A percentile compares a stretch with the other conserved stretches of the same genome.
These are phyloP conservation scores for Magallana angulata DNA, from an alignment of 1,140 invertebrate genomes.

Conservation along the genomic window DNA sequence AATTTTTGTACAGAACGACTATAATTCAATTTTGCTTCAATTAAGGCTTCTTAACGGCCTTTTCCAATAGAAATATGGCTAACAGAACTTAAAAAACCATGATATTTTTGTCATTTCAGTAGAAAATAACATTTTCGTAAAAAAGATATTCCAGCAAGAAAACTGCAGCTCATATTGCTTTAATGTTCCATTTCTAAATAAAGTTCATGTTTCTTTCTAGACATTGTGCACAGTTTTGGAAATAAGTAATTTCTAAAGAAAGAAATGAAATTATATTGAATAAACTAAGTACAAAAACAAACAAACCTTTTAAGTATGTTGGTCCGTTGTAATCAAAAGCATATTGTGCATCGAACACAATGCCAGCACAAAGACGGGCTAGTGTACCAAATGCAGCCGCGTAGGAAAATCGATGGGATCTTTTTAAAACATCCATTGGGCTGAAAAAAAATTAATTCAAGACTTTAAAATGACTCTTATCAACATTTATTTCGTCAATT, in stretches of 20 bases:
- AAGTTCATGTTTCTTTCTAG: background rate
- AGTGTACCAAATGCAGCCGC: constrained; percentile 52
- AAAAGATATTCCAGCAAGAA: too few species aligned
- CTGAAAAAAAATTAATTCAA: constrained; percentile 35
- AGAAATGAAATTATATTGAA: background rate
- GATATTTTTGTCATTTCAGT: too few species aligned
- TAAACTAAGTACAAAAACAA: background rate
- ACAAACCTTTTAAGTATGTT: constrained; percentile 46
- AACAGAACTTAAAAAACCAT: too few species aligned
- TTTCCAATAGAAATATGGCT: too few species aligned
- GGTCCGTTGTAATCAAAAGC: constrained; percentile 41
- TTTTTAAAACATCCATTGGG: constrained; percentile 49
- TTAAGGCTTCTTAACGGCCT: too few species aligned
- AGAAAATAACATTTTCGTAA: too few species aligned
- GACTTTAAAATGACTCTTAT: background rate
- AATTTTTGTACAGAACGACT: too few species aligned
- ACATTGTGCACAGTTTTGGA: background rate
- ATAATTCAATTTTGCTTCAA: too few species aligned
- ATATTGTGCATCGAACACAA: constrained; percentile 48
- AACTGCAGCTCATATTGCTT: too few species aligned
- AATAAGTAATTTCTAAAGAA: background rate
- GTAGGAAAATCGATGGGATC: constrained; percentile 47
- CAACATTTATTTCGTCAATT: background rate
- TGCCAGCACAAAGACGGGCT: constrained; percentile 41
- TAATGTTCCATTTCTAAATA: background rate